Base-by-base conservation (phyloP, 2,113 vertebrate genomes). In the Cygnus buccinator region DNA sequence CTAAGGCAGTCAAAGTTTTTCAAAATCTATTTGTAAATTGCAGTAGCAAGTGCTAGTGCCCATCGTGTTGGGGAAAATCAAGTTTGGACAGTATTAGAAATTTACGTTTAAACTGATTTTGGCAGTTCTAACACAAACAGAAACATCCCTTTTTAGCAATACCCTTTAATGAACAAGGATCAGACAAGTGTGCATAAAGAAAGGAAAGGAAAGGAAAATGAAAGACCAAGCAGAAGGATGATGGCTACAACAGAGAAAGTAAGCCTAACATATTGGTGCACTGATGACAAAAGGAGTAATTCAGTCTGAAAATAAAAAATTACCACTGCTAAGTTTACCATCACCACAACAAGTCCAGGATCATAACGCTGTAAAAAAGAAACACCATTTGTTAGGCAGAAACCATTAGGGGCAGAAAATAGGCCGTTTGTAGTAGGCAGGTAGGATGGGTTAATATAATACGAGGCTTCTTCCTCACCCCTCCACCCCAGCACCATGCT, bases 311-410 rank as follows among this genome's bases (percentile, higher is more conserved):
- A 99, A 99, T 98, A 99, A 98, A 99, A 99, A 99, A 99, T 99
- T 99, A 99, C 99, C 99, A 99, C 99, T 98, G 98, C 98, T 99
- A 99, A 99, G 99, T 99, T 99, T 99, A 99, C 99, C 99, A 99
- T 99, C 99, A 99, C 99, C 99, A 99, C 99, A 99, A 99, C 99
- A 99, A 99, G 99, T 99, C 99, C 99, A 98, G 99, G 99, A 99
- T 99, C 99, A 99, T 98, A 99, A 99, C 97, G 98, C 99, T 99
- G 99, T 99, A 99, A 99, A 99, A 99, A 99, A 99, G 99, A 99
- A 99, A 99, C 98, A 99, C 98, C 99, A 99, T 99, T 99, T 99
- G 99, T 99, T 99, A 99, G 99, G 99, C 98, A 99, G 98, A 98
- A 99, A 99, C 98, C 99, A 98, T 98, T 91, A 99, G 98, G 98